A percentile compares a stretch with the other conserved stretches of the same genome.
phyloP scores from a whole-genome alignment of 2,113 vertebrate genomes.

The Gambusia holbrooki region DNA sequence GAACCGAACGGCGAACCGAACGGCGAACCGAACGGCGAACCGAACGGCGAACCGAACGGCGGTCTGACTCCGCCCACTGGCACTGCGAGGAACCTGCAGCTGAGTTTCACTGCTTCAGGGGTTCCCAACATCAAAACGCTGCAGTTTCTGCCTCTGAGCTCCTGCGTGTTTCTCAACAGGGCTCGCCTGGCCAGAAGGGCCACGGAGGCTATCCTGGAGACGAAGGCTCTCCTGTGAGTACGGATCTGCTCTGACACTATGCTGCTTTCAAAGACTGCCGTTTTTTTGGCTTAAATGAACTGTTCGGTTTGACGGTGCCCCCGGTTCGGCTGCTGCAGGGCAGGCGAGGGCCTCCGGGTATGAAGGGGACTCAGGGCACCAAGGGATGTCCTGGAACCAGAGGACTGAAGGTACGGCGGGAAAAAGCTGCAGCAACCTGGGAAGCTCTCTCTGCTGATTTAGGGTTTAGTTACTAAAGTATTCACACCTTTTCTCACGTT shows the following conservation, averaged over 20 bases:
- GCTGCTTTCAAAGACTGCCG: no score
- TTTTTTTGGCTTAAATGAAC: neutral
- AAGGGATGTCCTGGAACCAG: constrained; percentile 78
- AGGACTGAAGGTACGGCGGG: constrained; percentile 76
- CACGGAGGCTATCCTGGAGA: constrained; percentile 81
- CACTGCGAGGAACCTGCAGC: no score
- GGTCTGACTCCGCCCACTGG: no score
- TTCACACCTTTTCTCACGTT: neutral
- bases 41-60: no score
- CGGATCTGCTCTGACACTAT: no score
- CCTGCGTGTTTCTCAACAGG: constrained; percentile 72
- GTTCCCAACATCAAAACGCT: neutral
- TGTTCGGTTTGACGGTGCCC: neutral
- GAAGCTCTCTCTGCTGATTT: neutral
- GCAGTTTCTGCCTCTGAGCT: neutral
- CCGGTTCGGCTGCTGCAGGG: constrained; percentile 69
- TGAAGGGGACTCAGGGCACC: constrained; percentile 76
- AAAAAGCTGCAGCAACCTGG: neutral
- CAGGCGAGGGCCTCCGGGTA: constrained; percentile 77
- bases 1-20: no score
- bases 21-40: no score
- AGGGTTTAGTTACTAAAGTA: neutral
- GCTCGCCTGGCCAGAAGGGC: constrained; percentile 72
- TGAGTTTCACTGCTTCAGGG: neutral
- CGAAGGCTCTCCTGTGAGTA: constrained; percentile 82